Percentiles rank a stretch among this genome's conserved stretches.
Conservation (phyloP, 2,797 vertebrate genomes). For the Triplophysa bombifrons region DNA sequence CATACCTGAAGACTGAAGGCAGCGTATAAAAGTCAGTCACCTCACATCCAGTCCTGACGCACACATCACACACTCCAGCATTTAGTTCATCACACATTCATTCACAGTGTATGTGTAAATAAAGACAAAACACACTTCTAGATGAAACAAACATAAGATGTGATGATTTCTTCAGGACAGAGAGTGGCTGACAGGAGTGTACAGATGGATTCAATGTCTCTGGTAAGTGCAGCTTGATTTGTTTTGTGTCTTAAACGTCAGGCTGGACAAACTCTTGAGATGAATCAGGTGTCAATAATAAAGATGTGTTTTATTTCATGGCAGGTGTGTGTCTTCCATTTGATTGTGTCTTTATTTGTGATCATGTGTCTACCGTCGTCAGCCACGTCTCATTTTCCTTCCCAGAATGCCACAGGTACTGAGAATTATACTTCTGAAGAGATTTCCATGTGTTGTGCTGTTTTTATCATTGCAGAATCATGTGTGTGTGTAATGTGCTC, state of each 20-base stretch:
- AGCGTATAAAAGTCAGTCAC: slow-evolving; percentile 70
- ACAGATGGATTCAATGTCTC: slow-evolving; percentile 16
- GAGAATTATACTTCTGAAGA: neutral
- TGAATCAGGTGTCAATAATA: no score
- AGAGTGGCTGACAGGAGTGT: neutral
- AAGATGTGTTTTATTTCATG: slow-evolving; percentile 38
- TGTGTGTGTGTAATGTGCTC: no score
- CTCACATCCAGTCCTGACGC: neutral
- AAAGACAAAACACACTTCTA: neutral
- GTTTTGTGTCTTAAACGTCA: no score
- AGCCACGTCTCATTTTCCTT: slow-evolving; percentile 54
- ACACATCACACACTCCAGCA: neutral
- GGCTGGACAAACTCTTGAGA: no score
- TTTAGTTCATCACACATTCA: neutral
- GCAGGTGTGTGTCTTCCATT: slow-evolving; percentile 64
- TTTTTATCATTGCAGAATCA: no score
- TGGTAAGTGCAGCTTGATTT: slow-evolving; percentile 1
- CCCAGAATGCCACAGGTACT: slow-evolving; percentile 70
- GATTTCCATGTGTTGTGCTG: neutral
- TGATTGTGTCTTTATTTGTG: slow-evolving; percentile 59
- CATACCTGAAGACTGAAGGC: slow-evolving; percentile 72
- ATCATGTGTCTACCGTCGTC: slow-evolving; percentile 61
- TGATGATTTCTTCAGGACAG: neutral
- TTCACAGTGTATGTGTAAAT: neutral
- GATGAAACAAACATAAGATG: neutral